Evolutionary conservation across 2,797 vertebrate genomes (phyloP).

Genomic region (Semotilus atromaculatus): DNA sequence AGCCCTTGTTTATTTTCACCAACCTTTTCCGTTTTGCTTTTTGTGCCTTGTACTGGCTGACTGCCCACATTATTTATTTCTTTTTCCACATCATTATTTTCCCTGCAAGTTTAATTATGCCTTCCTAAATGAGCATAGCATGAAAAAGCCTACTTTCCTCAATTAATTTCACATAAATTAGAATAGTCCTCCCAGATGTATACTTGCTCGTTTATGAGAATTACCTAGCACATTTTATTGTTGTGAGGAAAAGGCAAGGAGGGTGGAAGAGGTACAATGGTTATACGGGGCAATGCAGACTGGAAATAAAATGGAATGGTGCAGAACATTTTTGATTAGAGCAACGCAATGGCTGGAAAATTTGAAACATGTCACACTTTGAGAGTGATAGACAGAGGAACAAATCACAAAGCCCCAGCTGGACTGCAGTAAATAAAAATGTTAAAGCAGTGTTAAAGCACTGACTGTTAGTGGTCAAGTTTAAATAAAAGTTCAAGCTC

Average conservation of each 20-base stretch:
- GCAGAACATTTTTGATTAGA: constrained; percentile 55
- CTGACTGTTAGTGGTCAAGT: not conserved
- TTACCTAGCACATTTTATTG: constrained; percentile 40
- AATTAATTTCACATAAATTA: constrained; percentile 68
- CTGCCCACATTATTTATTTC: constrained; percentile 57
- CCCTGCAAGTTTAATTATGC: constrained; percentile 61
- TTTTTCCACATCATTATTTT: constrained; percentile 61
- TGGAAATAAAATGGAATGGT: constrained; percentile 54
- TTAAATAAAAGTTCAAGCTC: not conserved
- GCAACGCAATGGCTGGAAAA: constrained; percentile 40
- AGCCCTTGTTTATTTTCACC: constrained; percentile 31
- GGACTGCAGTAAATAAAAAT: constrained; percentile 25
- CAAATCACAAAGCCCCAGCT: not conserved
- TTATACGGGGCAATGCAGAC: constrained; percentile 13
- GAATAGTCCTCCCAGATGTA: constrained; percentile 54
- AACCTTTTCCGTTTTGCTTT: constrained; percentile 24
- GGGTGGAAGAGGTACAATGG: constrained; percentile 29
- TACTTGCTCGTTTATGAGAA: constrained; percentile 53
- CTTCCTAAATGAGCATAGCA: constrained; percentile 61
- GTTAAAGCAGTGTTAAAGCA: too few relatives aligned
- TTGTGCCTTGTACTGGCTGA: constrained; percentile 40
- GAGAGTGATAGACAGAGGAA: constrained; percentile 10
- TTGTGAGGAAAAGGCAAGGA: constrained; percentile 29
- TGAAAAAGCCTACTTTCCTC: constrained; percentile 61
- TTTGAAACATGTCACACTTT: constrained; percentile 31